Percentiles rank a stretch among this genome's conserved stretches.
Conservation (phyloP, 2,113 vertebrate genomes). For the Laticauda laticaudata region DNA sequence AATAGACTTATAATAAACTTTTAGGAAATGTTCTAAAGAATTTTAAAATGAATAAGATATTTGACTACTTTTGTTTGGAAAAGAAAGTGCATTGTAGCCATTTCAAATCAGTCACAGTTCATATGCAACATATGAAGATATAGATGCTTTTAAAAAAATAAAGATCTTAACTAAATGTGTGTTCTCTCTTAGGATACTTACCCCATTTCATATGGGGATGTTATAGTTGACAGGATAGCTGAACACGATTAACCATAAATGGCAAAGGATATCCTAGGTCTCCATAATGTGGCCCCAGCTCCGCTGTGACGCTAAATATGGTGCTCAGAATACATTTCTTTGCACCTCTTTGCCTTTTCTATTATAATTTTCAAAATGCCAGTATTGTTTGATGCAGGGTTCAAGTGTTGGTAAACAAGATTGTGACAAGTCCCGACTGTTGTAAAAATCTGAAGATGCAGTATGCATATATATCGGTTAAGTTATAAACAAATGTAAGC, state of each 20-base stretch:
- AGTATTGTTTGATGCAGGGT: not conserved
- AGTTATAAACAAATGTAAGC: conserved; percentile 35
- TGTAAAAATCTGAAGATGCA: conserved; percentile 46
- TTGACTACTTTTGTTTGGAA: not conserved
- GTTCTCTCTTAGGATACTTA: accelerated
- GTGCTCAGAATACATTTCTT: not conserved
- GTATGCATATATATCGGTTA: conserved; percentile 43
- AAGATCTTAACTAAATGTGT: not conserved
- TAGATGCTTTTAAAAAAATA: conserved; percentile 1
- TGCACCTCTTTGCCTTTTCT: not conserved
- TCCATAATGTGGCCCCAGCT: not conserved
- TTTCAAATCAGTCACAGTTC: not conserved
- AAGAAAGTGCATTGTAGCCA: not conserved
- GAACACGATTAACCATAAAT: not conserved
- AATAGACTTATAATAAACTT: not conserved
- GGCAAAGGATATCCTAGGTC: accelerated
- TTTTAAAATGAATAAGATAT: not conserved
- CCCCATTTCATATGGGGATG: accelerated
- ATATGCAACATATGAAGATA: not conserved
- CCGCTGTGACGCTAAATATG: accelerated
- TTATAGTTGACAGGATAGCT: not conserved
- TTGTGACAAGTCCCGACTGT: conserved; percentile 30
- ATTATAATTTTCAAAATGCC: conserved; percentile 7
- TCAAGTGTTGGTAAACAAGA: conserved; percentile 17
- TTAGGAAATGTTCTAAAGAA: not conserved